Evolutionary conservation across 2,888 invertebrate genomes (phyloP).

Genomic region (Leptothorax acervorum): DNA sequence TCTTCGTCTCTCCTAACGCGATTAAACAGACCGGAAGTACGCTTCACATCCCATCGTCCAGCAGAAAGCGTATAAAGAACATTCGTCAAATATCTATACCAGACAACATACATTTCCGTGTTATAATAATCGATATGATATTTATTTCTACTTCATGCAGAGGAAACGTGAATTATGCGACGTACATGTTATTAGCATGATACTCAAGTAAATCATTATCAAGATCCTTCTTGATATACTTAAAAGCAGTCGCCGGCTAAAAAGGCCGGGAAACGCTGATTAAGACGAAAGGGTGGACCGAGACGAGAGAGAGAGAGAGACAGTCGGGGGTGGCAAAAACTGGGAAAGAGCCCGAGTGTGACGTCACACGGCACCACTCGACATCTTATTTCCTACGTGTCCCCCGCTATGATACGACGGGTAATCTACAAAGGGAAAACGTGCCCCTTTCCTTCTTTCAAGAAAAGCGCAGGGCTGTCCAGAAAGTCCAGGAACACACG

Average conservation of each 20-base stretch:
- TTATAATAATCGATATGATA: background rate
- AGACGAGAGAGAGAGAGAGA: constrained; percentile 52
- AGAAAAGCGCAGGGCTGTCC: constrained; percentile 27
- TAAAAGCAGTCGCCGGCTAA: constrained; percentile 16
- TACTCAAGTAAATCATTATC: constrained; percentile 34
- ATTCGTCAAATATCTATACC: background rate
- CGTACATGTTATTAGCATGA: constrained; percentile 1
- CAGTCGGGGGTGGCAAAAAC: constrained; percentile 46
- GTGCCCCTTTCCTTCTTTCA: constrained; percentile 23
- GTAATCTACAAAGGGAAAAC: constrained; percentile 73
- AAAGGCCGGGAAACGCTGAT: constrained; percentile 40
- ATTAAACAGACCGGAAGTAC: constrained; percentile 24
- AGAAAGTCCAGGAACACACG: constrained; percentile 34
- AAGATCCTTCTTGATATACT: constrained; percentile 5
- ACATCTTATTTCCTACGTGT: constrained; percentile 77
- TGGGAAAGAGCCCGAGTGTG: constrained; percentile 52
- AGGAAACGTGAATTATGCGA: constrained; percentile 1
- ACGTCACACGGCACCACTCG: constrained; percentile 67
- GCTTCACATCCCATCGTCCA: background rate
- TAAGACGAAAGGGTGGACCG: constrained; percentile 48
- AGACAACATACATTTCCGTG: background rate
- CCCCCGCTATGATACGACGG: constrained; percentile 66
- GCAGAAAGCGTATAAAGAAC: background rate
- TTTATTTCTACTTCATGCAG: background rate
- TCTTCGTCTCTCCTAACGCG: constrained; percentile 6